phyloP scores from a whole-genome alignment of 2,113 vertebrate species.

The Eubucco bourcierii region DNA sequence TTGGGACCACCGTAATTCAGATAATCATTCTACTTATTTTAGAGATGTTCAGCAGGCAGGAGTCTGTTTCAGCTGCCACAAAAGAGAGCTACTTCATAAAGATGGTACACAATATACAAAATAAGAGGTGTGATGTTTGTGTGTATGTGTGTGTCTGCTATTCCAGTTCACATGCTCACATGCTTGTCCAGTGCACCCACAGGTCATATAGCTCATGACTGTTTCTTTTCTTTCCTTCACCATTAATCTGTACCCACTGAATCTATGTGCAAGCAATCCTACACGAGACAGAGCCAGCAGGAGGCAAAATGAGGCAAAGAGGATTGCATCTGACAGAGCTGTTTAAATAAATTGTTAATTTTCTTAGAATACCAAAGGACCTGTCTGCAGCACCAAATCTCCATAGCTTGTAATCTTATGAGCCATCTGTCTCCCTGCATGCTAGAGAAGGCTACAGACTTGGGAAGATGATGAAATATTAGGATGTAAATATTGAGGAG shows the following conservation, averaged over 20 bases:
- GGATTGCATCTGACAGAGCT: conserved; percentile 62
- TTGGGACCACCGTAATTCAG: not conserved
- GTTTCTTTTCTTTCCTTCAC: not conserved
- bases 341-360: conserved; percentile 69
- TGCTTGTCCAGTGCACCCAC: not conserved
- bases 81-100: not conserved
- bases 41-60: not conserved
- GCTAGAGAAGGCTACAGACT: not conserved
- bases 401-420: conserved; percentile 35
- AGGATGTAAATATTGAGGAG: conserved; percentile 1
- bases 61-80: not conserved
- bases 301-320: conserved; percentile 61
- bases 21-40: not conserved
- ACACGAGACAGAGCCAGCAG: conserved; percentile 34
- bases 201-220: not conserved
- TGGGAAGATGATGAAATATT: conserved; percentile 15
- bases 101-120: not conserved
- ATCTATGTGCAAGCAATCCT: conserved; percentile 7
- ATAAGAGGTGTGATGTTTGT: not conserved
- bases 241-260: not conserved
- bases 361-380: conserved; percentile 42
- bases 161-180: not conserved
- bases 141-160: not conserved
- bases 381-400: conserved; percentile 52
- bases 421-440: conserved; percentile 40